Evolutionary conservation across 2,888 invertebrate species (phyloP).

Genomic region (Mimumesa dahlbomi): DNA sequence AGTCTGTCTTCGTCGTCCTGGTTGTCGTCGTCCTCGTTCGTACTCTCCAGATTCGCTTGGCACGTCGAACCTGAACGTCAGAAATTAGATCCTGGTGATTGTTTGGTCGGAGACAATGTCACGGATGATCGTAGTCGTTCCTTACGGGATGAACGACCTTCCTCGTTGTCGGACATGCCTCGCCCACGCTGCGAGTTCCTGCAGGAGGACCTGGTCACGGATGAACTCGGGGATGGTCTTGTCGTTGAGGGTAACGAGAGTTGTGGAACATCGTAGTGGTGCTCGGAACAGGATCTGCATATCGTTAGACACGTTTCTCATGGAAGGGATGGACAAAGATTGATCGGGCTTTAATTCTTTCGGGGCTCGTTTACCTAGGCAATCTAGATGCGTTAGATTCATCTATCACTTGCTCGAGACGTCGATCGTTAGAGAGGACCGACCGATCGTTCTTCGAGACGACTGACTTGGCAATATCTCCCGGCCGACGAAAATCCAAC

Average conservation of each 20-base stretch:
- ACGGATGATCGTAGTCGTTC: background rate
- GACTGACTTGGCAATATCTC: constrained; percentile 63
- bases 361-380: constrained; percentile 61
- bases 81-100: background rate
- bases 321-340: constrained; percentile 21
- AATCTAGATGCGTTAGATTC: constrained; percentile 62
- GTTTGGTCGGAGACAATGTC: background rate
- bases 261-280: constrained; percentile 93
- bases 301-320: constrained; percentile 3
- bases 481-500: constrained; percentile 78
- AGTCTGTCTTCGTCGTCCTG: constrained; percentile 56
- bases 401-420: constrained; percentile 64
- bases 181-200: constrained; percentile 63
- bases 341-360: constrained; percentile 12
- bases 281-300: constrained; percentile 85
- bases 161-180: constrained; percentile 66
- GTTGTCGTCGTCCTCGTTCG: constrained; percentile 58
- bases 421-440: constrained; percentile 57
- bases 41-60: constrained; percentile 55
- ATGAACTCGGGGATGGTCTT: constrained; percentile 70
- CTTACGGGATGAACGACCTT: constrained; percentile 65
- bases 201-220: constrained; percentile 67
- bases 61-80: constrained; percentile 51
- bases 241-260: constrained; percentile 79
- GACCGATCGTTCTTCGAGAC: constrained; percentile 67